Percentiles rank a stretch among this genome's conserved stretches.
Evolutionary conservation across 2,888 invertebrate species (phyloP).

Genomic region (Diarsia brunnea): DNA sequence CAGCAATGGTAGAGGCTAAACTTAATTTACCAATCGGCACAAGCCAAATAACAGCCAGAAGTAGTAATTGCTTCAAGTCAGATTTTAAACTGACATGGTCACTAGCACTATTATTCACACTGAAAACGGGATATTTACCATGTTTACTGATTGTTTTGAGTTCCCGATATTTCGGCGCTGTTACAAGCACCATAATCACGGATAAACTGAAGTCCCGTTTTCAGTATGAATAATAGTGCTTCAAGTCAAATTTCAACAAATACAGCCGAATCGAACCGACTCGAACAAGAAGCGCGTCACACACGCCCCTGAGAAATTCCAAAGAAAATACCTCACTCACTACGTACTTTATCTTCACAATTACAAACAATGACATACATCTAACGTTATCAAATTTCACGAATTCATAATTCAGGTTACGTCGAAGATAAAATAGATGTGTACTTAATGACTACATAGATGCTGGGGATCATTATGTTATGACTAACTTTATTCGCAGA

Average conservation of each 20-base stretch:
- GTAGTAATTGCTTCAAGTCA: neutral
- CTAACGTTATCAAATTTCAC: constrained; percentile 26
- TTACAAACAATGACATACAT: constrained; percentile 30
- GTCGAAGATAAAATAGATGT: constrained; percentile 48
- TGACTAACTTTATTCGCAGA: constrained; percentile 57
- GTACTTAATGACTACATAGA: constrained; percentile 49
- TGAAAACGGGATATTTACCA: too few species aligned
- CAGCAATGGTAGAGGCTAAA: neutral
- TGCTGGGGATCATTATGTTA: constrained; percentile 37
- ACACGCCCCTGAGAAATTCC: neutral
- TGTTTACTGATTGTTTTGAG: too few species aligned
- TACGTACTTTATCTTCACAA: constrained; percentile 9
- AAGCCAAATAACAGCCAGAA: neutral
- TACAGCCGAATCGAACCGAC: neutral
- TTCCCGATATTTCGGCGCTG: too few species aligned
- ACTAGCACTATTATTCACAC: too few species aligned
- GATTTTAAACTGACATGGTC: too few species aligned
- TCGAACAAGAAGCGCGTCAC: neutral
- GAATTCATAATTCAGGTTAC: constrained; percentile 45
- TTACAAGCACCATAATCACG: too few species aligned
- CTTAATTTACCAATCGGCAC: neutral
- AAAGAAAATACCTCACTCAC: constrained; percentile 16
- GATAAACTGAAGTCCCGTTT: too few species aligned
- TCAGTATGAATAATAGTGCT: too few species aligned
- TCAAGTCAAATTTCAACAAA: neutral